phyloP scores from a whole-genome alignment of 2,797 vertebrate species.

The Gambusia yucatana region DNA sequence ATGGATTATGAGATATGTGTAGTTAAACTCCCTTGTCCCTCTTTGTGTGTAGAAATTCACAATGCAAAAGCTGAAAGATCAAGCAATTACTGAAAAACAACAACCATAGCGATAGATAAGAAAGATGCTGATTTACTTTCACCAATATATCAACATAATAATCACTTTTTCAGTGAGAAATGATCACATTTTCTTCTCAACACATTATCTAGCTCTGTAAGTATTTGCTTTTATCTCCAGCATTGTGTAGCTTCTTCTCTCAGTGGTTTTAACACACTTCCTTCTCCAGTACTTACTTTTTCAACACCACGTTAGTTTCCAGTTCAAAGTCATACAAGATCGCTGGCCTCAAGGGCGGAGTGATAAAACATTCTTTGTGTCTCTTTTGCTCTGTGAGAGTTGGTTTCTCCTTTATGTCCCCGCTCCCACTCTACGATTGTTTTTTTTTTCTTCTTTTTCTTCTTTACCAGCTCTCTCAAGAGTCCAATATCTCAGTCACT shows the following conservation, averaged over 20 bases:
- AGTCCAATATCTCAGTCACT: conserved; percentile 90
- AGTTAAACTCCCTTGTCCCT: background rate
- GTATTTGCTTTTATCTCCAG: background rate
- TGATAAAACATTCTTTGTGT: conserved; percentile 33
- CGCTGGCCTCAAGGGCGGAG: conserved; percentile 31
- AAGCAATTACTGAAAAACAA: background rate
- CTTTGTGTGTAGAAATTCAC: background rate
- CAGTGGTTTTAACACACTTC: conserved; percentile 20
- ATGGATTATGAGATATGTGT: background rate
- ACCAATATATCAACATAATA: background rate
- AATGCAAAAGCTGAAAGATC: background rate
- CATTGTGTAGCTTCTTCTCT: conserved; percentile 22
- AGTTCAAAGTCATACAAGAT: conserved; percentile 47
- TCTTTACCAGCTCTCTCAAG: conserved; percentile 75
- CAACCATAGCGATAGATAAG: background rate
- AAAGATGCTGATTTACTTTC: background rate
- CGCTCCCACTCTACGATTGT: conserved; percentile 18
- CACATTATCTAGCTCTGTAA: conserved; percentile 44
- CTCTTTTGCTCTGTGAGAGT: conserved; percentile 7
- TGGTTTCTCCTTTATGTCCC: conserved; percentile 24
- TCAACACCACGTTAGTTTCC: conserved; percentile 34
- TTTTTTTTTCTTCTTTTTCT: background rate
- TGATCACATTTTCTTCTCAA: conserved; percentile 29
- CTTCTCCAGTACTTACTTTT: conserved; percentile 11
- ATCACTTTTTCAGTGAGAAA: too few relatives aligned